Evolutionary conservation across 2,797 vertebrate species (phyloP).

Genomic region (Falco novaeseelandiae): DNA sequence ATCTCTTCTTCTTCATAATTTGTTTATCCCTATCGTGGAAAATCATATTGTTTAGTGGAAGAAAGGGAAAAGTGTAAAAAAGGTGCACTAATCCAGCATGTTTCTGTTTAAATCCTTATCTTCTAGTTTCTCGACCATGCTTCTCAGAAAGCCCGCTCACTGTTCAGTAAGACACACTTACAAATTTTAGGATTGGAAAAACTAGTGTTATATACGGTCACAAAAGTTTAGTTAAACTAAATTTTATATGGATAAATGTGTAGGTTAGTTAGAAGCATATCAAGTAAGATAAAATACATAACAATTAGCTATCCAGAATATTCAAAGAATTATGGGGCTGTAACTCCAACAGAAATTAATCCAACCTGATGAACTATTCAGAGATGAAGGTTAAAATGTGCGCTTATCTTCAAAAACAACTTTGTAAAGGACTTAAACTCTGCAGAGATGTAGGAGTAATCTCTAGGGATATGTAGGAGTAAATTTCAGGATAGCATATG

Average conservation of each 20-base stretch:
- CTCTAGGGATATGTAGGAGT: not conserved
- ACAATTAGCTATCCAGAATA: not conserved
- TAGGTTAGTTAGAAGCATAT: not conserved
- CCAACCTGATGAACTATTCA: not conserved
- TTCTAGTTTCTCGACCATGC: not conserved
- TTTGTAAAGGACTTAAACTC: not conserved
- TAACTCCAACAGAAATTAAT: not conserved
- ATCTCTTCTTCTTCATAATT: not conserved
- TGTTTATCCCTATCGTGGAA: not conserved
- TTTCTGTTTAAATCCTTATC: not conserved
- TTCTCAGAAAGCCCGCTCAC: not conserved
- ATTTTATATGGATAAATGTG: not conserved
- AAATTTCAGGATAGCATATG: not conserved
- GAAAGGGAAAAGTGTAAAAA: not conserved
- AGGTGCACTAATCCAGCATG: not conserved
- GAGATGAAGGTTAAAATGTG: not conserved
- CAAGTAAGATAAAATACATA: not conserved
- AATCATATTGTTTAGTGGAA: not conserved
- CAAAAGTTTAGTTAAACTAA: not conserved
- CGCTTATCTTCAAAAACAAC: not conserved
- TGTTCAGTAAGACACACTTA: not conserved
- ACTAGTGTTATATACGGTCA: not conserved
- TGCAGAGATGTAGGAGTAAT: not conserved
- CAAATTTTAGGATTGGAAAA: not conserved
- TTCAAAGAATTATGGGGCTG: not conserved